Percentiles rank a stretch among this genome's conserved stretches.
Conservation (phyloP, 2,888 invertebrate species). For the Synanthedon formicaeformis region DNA sequence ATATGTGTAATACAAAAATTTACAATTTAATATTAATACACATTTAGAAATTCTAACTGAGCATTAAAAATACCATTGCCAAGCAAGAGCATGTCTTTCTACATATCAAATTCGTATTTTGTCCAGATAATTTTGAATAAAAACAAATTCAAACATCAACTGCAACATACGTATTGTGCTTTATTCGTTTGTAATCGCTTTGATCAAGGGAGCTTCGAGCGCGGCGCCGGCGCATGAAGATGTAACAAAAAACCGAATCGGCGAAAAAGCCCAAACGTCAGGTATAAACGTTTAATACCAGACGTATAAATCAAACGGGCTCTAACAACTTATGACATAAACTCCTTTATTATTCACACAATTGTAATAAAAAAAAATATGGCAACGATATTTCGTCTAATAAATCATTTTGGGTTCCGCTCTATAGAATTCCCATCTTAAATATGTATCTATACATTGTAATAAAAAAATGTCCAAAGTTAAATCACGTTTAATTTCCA, state of each 20-base stretch:
- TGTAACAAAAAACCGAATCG: slow-evolving; percentile 30
- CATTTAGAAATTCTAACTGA: too few species aligned
- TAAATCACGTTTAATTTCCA: too few species aligned
- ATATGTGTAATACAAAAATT: too few species aligned
- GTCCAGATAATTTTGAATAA: too few species aligned
- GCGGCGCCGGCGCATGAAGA: slow-evolving; percentile 42
- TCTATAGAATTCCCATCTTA: neutral
- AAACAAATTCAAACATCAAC: neutral
- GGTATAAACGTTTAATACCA: slow-evolving; percentile 28
- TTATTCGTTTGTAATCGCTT: slow-evolving; percentile 50
- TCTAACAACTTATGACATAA: slow-evolving; percentile 61
- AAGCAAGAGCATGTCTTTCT: too few species aligned
- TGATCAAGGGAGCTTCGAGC: slow-evolving; percentile 29
- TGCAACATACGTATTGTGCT: slow-evolving; percentile 3
- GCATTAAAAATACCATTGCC: too few species aligned
- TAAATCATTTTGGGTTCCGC: neutral
- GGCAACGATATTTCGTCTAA: neutral
- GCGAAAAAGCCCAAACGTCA: slow-evolving; percentile 30
- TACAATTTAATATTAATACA: too few species aligned
- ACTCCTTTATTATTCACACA: slow-evolving; percentile 60
- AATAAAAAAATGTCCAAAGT: too few species aligned
- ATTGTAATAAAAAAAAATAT: slow-evolving; percentile 27
- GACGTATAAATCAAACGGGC: slow-evolving; percentile 53
- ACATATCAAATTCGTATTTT: too few species aligned
- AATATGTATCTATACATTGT: too few species aligned